Evolutionary conservation across 1,140 invertebrate genomes (phyloP).

Genomic region (Drosophila sp.): DNA sequence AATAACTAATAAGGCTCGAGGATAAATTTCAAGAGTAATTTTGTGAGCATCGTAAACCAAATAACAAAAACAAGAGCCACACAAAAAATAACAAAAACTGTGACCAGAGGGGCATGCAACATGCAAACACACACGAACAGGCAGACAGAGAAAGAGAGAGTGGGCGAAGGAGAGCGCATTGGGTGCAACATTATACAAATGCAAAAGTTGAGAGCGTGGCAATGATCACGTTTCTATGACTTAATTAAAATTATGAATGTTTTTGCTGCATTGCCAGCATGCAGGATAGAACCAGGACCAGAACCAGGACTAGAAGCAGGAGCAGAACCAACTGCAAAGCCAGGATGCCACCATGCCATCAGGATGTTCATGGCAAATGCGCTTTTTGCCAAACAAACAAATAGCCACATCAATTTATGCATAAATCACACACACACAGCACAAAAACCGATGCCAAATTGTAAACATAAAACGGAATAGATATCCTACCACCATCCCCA

Average conservation of each 20-base stretch:
- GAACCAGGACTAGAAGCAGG: constrained; percentile 16
- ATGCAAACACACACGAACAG: constrained; percentile 35
- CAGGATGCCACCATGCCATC: constrained; percentile 19
- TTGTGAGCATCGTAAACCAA: constrained; percentile 63
- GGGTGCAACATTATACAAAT: constrained; percentile 26
- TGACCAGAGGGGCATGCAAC: constrained; percentile 10
- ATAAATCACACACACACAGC: constrained; percentile 55
- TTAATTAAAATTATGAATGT: constrained; percentile 76
- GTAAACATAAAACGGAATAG: constrained; percentile 57
- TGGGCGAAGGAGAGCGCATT: not conserved
- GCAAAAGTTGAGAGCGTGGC: constrained; percentile 61
- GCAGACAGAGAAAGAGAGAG: not conserved
- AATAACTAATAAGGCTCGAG: constrained; percentile 76
- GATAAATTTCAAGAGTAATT: constrained; percentile 73
- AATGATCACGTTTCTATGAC: constrained; percentile 51
- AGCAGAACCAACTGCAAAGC: constrained; percentile 6
- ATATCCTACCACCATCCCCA: constrained; percentile 13
- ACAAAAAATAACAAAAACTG: constrained; percentile 42
- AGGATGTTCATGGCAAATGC: constrained; percentile 60
- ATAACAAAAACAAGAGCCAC: constrained; percentile 35
- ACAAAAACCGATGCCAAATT: constrained; percentile 68
- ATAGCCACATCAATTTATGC: constrained; percentile 68
- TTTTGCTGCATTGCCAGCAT: constrained; percentile 40
- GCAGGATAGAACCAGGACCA: constrained; percentile 29
- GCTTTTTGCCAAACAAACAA: constrained; percentile 62